Evolutionary conservation across 2,888 invertebrate species (phyloP).

Genomic region (Proisotoma minuta): DNA sequence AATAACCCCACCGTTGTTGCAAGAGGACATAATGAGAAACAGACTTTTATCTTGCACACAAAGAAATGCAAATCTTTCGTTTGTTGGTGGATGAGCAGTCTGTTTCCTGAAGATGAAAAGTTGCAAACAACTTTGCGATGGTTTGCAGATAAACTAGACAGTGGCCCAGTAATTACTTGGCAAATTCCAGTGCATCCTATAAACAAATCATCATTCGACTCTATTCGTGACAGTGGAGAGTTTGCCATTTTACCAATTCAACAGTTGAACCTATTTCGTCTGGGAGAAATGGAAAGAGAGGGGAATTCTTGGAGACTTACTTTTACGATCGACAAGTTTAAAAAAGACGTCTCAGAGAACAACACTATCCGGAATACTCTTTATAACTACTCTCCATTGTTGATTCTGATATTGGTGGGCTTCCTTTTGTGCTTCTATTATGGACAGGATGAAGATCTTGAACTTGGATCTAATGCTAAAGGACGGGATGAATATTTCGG

Average conservation of each 20-base stretch:
- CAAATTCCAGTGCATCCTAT: constrained; percentile 14
- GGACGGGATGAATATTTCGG: neutral
- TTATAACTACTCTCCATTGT: constrained; percentile 18
- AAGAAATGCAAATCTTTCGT: constrained; percentile 19
- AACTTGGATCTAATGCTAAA: neutral
- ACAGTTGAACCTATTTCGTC: constrained; percentile 16
- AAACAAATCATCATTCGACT: constrained; percentile 16
- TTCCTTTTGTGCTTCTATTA: constrained; percentile 4
- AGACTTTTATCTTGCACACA: constrained; percentile 1
- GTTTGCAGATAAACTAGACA: neutral
- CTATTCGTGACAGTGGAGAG: constrained; percentile 19
- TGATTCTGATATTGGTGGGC: constrained; percentile 16
- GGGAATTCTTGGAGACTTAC: neutral
- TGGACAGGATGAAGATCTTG: neutral
- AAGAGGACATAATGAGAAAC: neutral
- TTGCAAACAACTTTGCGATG: constrained; percentile 9
- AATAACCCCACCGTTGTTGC: neutral
- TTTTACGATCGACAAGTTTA: neutral
- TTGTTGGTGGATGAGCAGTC: constrained; percentile 23
- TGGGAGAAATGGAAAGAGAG: no score
- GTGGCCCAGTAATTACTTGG: constrained; percentile 15
- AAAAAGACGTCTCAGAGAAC: neutral
- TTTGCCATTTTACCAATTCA: constrained; percentile 26
- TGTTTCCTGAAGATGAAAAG: neutral
- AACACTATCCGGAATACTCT: neutral